Evolutionary conservation across 2,113 vertebrate genomes (phyloP).

Genomic region (Tretioscincus oriximinensis): DNA sequence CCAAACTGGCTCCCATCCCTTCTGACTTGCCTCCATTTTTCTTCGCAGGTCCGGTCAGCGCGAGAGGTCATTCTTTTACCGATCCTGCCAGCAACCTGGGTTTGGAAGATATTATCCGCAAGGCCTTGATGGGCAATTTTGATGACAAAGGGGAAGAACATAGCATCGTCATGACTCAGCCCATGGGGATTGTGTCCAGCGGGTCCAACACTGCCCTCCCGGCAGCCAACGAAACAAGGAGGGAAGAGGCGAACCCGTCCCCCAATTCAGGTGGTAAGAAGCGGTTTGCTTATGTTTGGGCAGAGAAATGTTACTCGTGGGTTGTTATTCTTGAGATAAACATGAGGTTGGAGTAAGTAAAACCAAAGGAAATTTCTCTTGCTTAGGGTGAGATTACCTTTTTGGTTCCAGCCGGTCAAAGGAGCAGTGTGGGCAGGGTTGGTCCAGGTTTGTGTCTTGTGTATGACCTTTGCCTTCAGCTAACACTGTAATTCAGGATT

Average conservation of each 20-base stretch:
- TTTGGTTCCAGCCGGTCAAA: too few relatives aligned
- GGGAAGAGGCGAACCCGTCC: conserved; percentile 89
- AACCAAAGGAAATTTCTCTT: neutral
- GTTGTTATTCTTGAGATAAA: neutral
- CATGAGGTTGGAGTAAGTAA: neutral
- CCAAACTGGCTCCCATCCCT: neutral
- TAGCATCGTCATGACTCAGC: conserved; percentile 76
- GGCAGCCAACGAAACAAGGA: conserved; percentile 72
- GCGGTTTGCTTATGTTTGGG: neutral
- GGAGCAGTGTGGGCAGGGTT: too few relatives aligned
- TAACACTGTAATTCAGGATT: too few relatives aligned
- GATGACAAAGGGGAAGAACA: conserved; percentile 94
- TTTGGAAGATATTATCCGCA: conserved; percentile 97
- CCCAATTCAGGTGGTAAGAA: conserved; percentile 88
- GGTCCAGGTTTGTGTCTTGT: too few relatives aligned
- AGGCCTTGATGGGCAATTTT: conserved; percentile 95
- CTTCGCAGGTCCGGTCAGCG: conserved; percentile 84
- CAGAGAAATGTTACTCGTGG: neutral
- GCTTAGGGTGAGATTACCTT: neutral
- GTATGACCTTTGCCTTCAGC: too few relatives aligned
- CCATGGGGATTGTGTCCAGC: conserved; percentile 65
- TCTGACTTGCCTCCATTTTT: conserved; percentile 1
- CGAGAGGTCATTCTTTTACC: conserved; percentile 91
- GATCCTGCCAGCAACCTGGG: conserved; percentile 96
- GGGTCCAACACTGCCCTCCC: conserved; percentile 65